Conservation (phyloP, 2,797 vertebrate species). For the Catamblyrhynchus diadema region DNA sequence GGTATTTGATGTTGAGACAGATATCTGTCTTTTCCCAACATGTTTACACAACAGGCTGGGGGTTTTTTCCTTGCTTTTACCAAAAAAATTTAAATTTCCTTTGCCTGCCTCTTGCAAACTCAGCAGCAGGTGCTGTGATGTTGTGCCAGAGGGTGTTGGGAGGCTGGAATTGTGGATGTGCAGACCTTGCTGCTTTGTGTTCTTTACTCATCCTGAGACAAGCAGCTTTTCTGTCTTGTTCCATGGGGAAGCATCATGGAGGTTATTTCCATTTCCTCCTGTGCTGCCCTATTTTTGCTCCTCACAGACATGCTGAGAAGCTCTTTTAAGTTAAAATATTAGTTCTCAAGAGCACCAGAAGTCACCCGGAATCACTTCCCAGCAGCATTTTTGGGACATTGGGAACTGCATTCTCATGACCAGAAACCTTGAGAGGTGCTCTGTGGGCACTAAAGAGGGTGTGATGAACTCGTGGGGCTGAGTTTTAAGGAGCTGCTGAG, state of each 20-base stretch:
- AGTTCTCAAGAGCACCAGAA: not conserved
- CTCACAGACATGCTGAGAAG: not conserved
- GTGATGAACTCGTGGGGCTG: accelerated
- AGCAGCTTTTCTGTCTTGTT: not conserved
- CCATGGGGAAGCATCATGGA: not conserved
- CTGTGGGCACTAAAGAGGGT: accelerated
- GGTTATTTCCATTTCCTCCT: not conserved
- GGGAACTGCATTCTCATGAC: not conserved
- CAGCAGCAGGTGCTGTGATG: not conserved
- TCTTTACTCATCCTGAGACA: not conserved
- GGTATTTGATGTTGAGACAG: not conserved
- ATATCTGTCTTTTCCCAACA: not conserved
- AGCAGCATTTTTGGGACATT: not conserved
- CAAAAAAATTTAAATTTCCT: not conserved
- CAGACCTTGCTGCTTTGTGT: not conserved
- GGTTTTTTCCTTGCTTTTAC: not conserved
- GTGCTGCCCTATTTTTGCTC: not conserved
- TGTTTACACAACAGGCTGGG: not conserved
- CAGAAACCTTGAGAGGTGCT: not conserved
- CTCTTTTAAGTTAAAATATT: not conserved
- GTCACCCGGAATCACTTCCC: not conserved
- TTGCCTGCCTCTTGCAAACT: not conserved
- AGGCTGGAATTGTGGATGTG: not conserved
- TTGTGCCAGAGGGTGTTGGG: not conserved
- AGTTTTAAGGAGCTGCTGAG: not conserved